These are phyloP conservation scores for Phenganax marumi DNA, from an alignment of 92 coral and sea anemone species.

Conservation along the genomic window DNA sequence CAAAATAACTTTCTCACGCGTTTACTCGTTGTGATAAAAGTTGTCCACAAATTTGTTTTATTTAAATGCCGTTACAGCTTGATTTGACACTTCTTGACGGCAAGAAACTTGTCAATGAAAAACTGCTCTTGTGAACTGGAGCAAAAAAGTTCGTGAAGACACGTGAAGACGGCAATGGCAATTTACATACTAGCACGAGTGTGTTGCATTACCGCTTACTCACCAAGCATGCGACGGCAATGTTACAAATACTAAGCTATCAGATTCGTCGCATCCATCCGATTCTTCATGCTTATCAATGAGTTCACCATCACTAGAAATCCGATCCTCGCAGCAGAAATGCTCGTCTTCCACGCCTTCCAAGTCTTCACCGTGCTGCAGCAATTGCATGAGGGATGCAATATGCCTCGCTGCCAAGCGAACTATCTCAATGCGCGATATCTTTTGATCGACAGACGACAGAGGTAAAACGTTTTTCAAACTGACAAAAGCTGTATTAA, in stretches of 20 bases:
- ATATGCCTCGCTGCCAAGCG: constrained; percentile 38
- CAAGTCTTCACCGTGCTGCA: constrained; percentile 34
- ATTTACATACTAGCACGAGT: too few species aligned
- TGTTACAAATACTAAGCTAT: constrained; percentile 16
- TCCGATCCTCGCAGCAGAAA: constrained; percentile 33
- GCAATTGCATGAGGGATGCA: constrained; percentile 38
- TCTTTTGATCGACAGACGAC: constrained; percentile 45
- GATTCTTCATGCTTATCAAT: constrained; percentile 11
- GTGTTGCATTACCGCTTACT: neutral
- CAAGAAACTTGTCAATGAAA: too few species aligned
- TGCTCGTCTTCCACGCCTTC: constrained; percentile 20
- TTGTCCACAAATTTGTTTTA: too few species aligned
- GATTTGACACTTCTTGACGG: too few species aligned
- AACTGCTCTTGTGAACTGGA: too few species aligned
- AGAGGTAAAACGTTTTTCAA: constrained; percentile 41
- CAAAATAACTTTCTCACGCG: too few species aligned
- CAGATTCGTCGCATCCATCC: constrained; percentile 34
- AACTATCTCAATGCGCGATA: constrained; percentile 42
- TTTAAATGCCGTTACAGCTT: too few species aligned
- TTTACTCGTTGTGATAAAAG: too few species aligned
- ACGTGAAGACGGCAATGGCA: too few species aligned
- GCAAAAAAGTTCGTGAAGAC: too few species aligned
- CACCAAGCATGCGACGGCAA: constrained; percentile 9
- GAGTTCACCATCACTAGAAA: constrained; percentile 21
- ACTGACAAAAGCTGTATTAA: constrained; percentile 42